Base-by-base conservation (phyloP, 2,113 vertebrate species). In the Carassius gibelio region DNA sequence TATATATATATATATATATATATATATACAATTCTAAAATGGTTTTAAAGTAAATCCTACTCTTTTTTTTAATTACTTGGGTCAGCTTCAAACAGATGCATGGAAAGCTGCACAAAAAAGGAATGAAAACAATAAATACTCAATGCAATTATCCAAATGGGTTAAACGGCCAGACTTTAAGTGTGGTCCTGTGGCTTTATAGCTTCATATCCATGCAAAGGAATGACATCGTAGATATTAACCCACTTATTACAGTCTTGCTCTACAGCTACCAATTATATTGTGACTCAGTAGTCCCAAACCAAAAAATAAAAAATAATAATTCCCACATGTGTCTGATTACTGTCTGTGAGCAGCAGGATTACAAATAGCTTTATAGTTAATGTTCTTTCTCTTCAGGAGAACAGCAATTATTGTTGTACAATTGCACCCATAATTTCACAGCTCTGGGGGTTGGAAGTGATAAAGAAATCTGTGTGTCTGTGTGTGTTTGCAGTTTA, bases 351-450 rank as follows among this genome's bases (percentile, higher is more conserved):
- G 75, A 76, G 78, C 48, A 34, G 79, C 71, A 81, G 52, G n/a
- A 36, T 77, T 38, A 82, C 34, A 38, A 83, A 38, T 50, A 66
- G 62, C 38, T 30, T 38, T 26, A 57, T 79, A 26, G 52, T 79
- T 26, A n/a, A 64, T 78, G 52, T 55, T 75, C n/a, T 68, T 64
- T 75, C 38, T 55, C 74, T 79, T 38, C n/a, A 50, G 78, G 36
- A 78, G 23, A 38, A 61, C 82, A 78, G 38, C 72, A 83, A 83
- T 86, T 83, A 83, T 86, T 82, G 69, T 61, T 11, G 75, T 75
- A 64, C 42, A 62, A 75, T 62, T 34, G 61, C 8, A 68, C 57
- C 75, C 42, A 79, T 78, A 74, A 81, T 87, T 55, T 76, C 66
- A 75, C 69, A 45, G 17, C 81, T 64, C 38, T 81, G 2, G 34